Percentiles rank a stretch among this genome's conserved stretches.
Evolutionary conservation across 2,888 invertebrate genomes (phyloP).

Genomic region (Synanthedon formicaeformis): DNA sequence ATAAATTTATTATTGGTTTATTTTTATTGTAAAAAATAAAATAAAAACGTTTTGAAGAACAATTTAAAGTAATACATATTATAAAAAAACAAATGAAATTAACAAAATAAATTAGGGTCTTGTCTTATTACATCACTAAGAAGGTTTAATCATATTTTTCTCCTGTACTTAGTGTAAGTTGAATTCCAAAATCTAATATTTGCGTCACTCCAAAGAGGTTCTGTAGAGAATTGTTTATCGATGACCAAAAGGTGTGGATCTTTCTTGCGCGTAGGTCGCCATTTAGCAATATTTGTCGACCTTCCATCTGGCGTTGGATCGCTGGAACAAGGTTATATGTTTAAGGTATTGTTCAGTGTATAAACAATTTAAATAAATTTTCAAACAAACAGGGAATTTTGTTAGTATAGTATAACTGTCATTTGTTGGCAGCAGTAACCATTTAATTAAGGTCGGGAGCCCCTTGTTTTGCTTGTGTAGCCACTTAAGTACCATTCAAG

Average conservation of each 20-base stretch:
- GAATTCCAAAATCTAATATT: slow-evolving; percentile 39
- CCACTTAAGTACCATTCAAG: too few species aligned
- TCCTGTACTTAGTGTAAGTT: slow-evolving; percentile 45
- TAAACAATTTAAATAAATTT: too few species aligned
- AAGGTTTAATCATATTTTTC: slow-evolving; percentile 17
- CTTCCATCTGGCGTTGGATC: slow-evolving; percentile 32
- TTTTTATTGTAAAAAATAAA: too few species aligned
- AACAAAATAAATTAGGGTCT: neutral
- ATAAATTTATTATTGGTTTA: too few species aligned
- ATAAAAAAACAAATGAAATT: neutral
- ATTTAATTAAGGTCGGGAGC: too few species aligned
- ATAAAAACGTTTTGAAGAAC: too few species aligned
- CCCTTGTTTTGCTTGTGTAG: too few species aligned
- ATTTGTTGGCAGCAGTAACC: too few species aligned
- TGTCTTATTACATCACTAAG: neutral
- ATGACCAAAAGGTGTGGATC: slow-evolving; percentile 31
- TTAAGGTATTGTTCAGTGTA: neutral
- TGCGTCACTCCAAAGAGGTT: slow-evolving; percentile 34
- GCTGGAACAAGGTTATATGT: slow-evolving; percentile 24
- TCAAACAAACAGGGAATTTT: too few species aligned
- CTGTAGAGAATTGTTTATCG: slow-evolving; percentile 27
- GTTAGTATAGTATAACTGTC: too few species aligned
- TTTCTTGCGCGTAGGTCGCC: slow-evolving; percentile 25
- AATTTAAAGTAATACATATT: too few species aligned
- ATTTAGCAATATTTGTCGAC: slow-evolving; percentile 21